These are phyloP conservation scores for Pedionomus torquatus DNA, from an alignment of 2,113 vertebrate species.

Conservation along the genomic window DNA sequence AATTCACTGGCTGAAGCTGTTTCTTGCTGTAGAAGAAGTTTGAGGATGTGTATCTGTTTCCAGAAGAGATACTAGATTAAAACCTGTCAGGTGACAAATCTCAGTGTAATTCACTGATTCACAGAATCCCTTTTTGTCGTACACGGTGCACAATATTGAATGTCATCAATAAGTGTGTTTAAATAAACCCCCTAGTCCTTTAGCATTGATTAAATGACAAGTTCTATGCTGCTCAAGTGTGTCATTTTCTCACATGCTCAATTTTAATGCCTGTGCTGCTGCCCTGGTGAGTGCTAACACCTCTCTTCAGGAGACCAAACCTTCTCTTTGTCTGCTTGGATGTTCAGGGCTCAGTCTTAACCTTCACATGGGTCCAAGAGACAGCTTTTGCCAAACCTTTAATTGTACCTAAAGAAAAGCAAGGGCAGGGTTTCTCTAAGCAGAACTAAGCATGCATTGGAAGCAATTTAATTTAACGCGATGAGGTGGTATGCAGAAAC, in stretches of 20 bases:
- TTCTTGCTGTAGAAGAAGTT: neutral
- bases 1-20: neutral
- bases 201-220: neutral
- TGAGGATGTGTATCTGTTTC: neutral
- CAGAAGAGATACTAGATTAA: neutral
- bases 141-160: neutral
- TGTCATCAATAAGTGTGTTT: neutral
- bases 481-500: neutral
- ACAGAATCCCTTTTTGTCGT: neutral
- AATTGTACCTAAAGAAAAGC: neutral
- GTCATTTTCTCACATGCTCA: neutral
- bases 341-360: neutral
- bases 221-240: neutral
- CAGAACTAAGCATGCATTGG: neutral
- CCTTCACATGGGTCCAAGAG: neutral
- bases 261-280: neutral
- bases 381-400: neutral
- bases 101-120: neutral
- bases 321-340: neutral
- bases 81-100: neutral
- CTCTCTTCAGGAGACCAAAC: neutral
- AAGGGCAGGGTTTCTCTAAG: neutral
- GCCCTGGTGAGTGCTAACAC: neutral
- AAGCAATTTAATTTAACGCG: neutral
- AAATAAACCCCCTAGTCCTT: neutral